A percentile compares a stretch with the other conserved stretches of the same genome.
phyloP scores from a whole-genome alignment of 2,888 invertebrate species.

The Yponomeuta malinellus region DNA sequence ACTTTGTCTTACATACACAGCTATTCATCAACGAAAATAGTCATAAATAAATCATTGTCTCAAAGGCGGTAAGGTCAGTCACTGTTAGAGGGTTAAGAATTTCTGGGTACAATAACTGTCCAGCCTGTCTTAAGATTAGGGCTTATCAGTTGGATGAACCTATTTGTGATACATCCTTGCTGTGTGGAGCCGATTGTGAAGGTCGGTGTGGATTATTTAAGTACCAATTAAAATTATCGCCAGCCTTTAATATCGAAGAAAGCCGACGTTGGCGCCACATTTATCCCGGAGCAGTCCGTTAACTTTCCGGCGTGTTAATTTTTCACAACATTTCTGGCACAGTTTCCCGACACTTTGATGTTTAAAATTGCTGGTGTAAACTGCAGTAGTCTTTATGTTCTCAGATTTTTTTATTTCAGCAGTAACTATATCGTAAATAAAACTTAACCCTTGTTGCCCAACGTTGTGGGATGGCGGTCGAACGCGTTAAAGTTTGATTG shows the following conservation, averaged over 20 bases:
- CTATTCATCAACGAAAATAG: neutral
- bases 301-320: neutral
- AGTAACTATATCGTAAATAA: conserved; percentile 13
- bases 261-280: neutral
- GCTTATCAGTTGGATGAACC: neutral
- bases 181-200: neutral
- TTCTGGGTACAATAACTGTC: neutral
- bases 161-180: neutral
- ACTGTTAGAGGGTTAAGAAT: conserved; percentile 5
- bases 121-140: neutral
- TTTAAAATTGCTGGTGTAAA: neutral
- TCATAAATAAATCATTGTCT: neutral
- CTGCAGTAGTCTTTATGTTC: conserved; percentile 1
- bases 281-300: neutral
- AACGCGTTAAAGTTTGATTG: conserved; percentile 44
- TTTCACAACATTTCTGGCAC: conserved; percentile 3
- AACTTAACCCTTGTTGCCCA: conserved; percentile 2
- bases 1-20: neutral
- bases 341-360: conserved; percentile 1
- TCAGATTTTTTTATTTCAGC: neutral
- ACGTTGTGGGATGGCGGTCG: neutral
- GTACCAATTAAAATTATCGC: conserved; percentile 3
- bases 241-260: neutral
- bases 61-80: conserved; percentile 3
- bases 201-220: neutral